These are phyloP conservation scores for Phengaris arion DNA, from an alignment of 2,888 invertebrate species.

Conservation along the genomic window DNA sequence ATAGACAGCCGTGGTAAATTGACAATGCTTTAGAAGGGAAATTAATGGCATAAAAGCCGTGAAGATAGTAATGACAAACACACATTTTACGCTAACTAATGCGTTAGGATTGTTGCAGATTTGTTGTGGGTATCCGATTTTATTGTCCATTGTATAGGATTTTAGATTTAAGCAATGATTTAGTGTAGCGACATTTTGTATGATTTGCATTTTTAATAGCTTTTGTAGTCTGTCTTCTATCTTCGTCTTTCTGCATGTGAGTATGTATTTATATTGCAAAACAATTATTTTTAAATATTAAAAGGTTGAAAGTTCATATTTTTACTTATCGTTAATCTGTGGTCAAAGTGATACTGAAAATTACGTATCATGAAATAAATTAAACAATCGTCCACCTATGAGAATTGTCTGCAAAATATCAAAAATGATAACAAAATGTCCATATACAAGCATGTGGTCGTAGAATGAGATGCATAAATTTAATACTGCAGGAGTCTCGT, in stretches of 20 bases:
- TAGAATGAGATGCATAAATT: conserved; percentile 32
- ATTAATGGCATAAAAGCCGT: conserved; percentile 72
- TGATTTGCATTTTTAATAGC: conserved; percentile 27
- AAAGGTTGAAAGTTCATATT: neutral
- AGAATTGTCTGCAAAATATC: neutral
- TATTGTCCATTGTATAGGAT: conserved; percentile 40
- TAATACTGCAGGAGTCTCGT: conserved; percentile 35
- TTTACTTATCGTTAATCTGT: neutral
- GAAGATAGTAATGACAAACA: conserved; percentile 73
- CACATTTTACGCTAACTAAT: conserved; percentile 67
- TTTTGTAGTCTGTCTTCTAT: neutral
- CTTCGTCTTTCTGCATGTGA: neutral
- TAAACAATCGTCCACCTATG: neutral
- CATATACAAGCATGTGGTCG: conserved; percentile 6
- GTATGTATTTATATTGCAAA: too few species aligned
- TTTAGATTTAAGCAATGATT: conserved; percentile 4
- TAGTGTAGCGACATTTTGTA: conserved; percentile 31
- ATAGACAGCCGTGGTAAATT: conserved; percentile 68
- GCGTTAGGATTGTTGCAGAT: conserved; percentile 60
- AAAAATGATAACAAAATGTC: conserved; percentile 17
- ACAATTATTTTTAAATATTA: neutral
- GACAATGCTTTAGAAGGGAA: conserved; percentile 72
- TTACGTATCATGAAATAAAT: neutral
- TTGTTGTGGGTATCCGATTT: conserved; percentile 55
- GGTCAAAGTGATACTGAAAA: neutral